Conservation (phyloP, 53 echinoderm and acorn worm genomes). For the Holothuria leucospilota region DNA sequence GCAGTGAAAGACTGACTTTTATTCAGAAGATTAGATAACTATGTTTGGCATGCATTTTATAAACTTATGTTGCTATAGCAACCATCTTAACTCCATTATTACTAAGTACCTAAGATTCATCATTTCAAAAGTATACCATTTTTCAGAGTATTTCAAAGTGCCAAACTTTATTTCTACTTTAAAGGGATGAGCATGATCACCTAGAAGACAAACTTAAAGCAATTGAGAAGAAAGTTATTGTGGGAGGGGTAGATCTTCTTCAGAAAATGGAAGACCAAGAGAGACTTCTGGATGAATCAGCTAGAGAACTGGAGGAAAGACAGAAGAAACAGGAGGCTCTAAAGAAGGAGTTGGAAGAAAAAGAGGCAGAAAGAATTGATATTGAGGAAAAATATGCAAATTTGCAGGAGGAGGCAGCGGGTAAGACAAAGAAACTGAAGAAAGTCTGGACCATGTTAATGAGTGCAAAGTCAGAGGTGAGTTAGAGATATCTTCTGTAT, state of each 20-base stretch:
- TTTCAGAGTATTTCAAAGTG: not conserved
- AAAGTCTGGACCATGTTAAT: slow-evolving; percentile 99
- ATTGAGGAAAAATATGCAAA: slow-evolving; percentile 95
- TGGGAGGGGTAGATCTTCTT: slow-evolving; percentile 93
- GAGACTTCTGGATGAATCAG: slow-evolving; percentile 86
- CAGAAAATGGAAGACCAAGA: slow-evolving; percentile 95
- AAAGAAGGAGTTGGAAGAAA: slow-evolving; percentile 86
- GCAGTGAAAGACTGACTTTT: too few species aligned
- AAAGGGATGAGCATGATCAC: slow-evolving; percentile 85
- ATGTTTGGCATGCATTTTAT: too few species aligned
- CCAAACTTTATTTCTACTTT: not conserved
- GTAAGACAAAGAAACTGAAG: slow-evolving; percentile 98
- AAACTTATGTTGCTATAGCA: too few species aligned
- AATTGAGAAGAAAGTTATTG: slow-evolving; percentile 96
- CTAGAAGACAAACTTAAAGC: slow-evolving; percentile 85
- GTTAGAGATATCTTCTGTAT: not conserved
- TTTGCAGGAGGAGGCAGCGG: slow-evolving; percentile 91
- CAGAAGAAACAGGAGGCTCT: slow-evolving; percentile 82
- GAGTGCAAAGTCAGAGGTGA: slow-evolving; percentile 97
- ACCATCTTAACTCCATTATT: too few species aligned
- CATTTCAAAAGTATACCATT: not conserved
- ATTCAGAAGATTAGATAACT: too few species aligned
- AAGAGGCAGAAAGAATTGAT: slow-evolving; percentile 85
- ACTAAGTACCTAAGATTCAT: not conserved
- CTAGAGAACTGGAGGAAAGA: slow-evolving; percentile 81